Conservation (phyloP, 2,797 vertebrate species). For the Glyptemys insculpta region DNA sequence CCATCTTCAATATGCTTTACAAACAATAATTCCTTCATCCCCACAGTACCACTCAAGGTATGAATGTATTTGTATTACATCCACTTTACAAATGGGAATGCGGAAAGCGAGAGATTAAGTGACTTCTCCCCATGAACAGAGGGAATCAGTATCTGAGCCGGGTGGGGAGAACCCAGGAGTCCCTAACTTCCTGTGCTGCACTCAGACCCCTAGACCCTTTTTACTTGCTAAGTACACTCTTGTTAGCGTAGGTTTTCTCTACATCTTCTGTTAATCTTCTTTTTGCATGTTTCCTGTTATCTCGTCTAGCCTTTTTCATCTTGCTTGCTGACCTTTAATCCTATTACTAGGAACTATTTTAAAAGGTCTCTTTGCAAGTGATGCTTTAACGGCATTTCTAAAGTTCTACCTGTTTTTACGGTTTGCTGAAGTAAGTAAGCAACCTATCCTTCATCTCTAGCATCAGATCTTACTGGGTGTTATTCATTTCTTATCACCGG, state of each 20-base stretch:
- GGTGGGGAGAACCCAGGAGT: neutral
- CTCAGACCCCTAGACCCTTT: neutral
- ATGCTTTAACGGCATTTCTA: neutral
- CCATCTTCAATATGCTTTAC: neutral
- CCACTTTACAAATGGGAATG: neutral
- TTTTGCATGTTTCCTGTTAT: neutral
- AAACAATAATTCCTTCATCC: neutral
- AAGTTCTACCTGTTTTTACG: neutral
- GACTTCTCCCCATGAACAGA: fast-evolving
- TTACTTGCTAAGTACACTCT: neutral
- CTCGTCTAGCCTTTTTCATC: neutral
- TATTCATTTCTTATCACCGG: neutral
- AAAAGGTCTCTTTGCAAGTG: neutral
- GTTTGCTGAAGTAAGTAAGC: neutral
- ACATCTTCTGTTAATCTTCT: constrained; percentile 7
- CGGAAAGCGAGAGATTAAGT: neutral
- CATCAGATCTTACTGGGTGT: fast-evolving
- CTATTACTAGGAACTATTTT: constrained; percentile 20
- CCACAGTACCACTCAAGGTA: neutral
- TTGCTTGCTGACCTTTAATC: neutral
- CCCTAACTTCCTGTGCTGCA: neutral
- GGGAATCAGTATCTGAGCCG: fast-evolving
- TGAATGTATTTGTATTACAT: neutral
- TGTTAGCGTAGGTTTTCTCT: neutral
- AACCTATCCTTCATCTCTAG: fast-evolving